A percentile compares a stretch with the other conserved stretches of the same genome.
Evolutionary conservation across 2,888 invertebrate genomes (phyloP).

Genomic region (Chrysopilus asiliformis): DNA sequence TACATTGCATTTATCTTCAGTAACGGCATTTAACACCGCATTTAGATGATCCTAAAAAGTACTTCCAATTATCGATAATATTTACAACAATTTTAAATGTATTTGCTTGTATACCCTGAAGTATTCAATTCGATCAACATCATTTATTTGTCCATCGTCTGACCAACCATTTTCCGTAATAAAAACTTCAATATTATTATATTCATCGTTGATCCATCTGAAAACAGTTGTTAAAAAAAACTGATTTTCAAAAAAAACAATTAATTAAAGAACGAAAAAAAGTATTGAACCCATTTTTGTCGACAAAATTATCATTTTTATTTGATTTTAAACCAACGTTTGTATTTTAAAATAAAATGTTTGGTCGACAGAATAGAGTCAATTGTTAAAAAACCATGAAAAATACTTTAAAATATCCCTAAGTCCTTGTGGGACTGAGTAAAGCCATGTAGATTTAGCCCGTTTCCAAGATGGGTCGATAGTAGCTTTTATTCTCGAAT

Average conservation of each 20-base stretch:
- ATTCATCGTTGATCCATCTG: conserved; percentile 42
- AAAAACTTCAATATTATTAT: conserved; percentile 40
- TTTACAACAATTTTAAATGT: conserved; percentile 10
- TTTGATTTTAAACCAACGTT: no score
- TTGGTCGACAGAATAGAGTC: no score
- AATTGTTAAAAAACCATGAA: conserved; percentile 1
- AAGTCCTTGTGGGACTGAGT: conserved; percentile 25
- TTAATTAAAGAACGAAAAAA: no score
- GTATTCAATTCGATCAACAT: conserved; percentile 28
- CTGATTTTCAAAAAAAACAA: conserved; percentile 1
- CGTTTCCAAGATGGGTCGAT: conserved; percentile 22
- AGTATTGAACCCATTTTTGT: no score
- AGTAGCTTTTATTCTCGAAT: conserved; percentile 23
- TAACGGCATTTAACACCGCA: conserved; percentile 22
- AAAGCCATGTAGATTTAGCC: conserved; percentile 24
- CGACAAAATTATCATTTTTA: no score
- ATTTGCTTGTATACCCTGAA: conserved; percentile 16
- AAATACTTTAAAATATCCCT: conserved; percentile 15
- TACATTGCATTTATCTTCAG: conserved; percentile 22
- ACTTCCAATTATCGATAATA: conserved; percentile 8
- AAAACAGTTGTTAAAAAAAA: conserved; percentile 18
- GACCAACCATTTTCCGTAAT: conserved; percentile 49
- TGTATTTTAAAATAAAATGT: no score
- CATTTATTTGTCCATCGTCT: conserved; percentile 32
- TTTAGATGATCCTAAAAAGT: conserved; percentile 21